phyloP scores from a whole-genome alignment of 2,888 invertebrate genomes.

The Steinernema scapterisci region DNA sequence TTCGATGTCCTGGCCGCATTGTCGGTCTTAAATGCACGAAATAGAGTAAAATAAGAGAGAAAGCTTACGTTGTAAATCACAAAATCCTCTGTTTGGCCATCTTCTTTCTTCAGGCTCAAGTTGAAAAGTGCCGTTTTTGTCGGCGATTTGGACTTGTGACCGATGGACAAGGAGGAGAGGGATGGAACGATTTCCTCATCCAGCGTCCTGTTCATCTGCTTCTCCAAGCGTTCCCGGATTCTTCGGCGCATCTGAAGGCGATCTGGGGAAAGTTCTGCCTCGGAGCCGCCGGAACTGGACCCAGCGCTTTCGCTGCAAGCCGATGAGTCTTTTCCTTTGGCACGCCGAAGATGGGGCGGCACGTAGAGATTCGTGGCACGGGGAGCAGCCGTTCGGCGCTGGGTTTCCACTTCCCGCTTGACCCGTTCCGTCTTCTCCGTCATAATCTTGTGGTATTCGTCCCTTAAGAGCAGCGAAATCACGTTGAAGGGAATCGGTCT shows the following conservation, averaged over 20 bases:
- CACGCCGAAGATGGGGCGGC: constrained; percentile 6
- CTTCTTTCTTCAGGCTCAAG: not conserved
- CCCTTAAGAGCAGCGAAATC: constrained; percentile 36
- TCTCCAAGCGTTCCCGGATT: constrained; percentile 19
- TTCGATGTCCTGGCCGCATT: constrained; percentile 21
- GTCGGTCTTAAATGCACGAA: not conserved
- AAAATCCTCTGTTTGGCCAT: not conserved
- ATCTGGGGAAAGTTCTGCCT: not conserved
- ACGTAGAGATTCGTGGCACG: constrained; percentile 6
- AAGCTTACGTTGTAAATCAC: constrained; percentile 14
- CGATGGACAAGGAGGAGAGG: not conserved
- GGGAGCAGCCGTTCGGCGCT: not conserved
- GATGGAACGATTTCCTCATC: constrained; percentile 6
- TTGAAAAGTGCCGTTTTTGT: constrained; percentile 9
- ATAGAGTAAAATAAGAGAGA: no score
- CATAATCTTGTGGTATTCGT: constrained; percentile 51
- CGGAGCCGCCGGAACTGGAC: not conserved
- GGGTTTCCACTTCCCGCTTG: constrained; percentile 3
- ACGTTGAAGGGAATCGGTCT: not conserved
- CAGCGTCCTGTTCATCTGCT: not conserved
- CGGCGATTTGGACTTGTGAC: no score
- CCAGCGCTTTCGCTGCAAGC: not conserved
- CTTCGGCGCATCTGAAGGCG: constrained; percentile 19
- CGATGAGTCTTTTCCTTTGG: not conserved
- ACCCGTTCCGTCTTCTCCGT: constrained; percentile 45